These are phyloP conservation scores for Villa cingulata DNA, from an alignment of 2,888 invertebrate species.

Conservation along the genomic window DNA sequence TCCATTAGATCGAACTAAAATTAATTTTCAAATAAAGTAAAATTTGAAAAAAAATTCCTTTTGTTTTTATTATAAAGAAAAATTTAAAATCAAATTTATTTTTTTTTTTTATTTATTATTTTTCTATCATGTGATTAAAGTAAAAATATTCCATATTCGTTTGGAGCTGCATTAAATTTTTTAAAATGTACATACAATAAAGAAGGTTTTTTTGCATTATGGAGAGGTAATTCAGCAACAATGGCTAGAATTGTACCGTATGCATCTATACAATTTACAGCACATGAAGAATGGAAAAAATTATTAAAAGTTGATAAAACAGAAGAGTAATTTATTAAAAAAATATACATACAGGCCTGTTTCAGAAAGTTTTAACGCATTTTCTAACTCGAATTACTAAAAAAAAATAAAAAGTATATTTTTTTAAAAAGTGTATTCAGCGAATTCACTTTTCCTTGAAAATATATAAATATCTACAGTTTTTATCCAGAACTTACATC, in stretches of 20 bases:
- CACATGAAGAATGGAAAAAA: slow-evolving; percentile 94
- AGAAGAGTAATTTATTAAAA: slow-evolving; percentile 34
- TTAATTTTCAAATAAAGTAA: slow-evolving; percentile 87
- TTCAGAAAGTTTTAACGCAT: too few species aligned
- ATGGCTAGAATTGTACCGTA: slow-evolving; percentile 96
- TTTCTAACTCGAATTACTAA: too few species aligned
- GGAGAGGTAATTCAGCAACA: slow-evolving; percentile 97
- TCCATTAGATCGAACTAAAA: slow-evolving; percentile 94
- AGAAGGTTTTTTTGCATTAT: slow-evolving; percentile 74
- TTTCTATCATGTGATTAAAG: slow-evolving; percentile 15
- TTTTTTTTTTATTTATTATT: neutral
- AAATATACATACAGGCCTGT: too few species aligned
- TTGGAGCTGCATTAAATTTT: slow-evolving; percentile 55
- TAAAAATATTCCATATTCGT: slow-evolving; percentile 57
- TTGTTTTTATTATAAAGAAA: neutral
- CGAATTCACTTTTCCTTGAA: too few species aligned
- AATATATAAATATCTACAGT: too few species aligned
- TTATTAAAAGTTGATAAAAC: slow-evolving; percentile 56
- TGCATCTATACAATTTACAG: slow-evolving; percentile 93
- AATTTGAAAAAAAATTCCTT: neutral
- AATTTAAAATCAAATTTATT: neutral
- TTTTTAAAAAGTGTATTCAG: too few species aligned
- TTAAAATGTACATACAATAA: slow-evolving; percentile 50
- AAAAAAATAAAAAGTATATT: too few species aligned
- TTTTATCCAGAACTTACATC: too few species aligned